Evolutionary conservation across 2,888 invertebrate genomes (phyloP).

Genomic region (Leptinotarsa haldemani): DNA sequence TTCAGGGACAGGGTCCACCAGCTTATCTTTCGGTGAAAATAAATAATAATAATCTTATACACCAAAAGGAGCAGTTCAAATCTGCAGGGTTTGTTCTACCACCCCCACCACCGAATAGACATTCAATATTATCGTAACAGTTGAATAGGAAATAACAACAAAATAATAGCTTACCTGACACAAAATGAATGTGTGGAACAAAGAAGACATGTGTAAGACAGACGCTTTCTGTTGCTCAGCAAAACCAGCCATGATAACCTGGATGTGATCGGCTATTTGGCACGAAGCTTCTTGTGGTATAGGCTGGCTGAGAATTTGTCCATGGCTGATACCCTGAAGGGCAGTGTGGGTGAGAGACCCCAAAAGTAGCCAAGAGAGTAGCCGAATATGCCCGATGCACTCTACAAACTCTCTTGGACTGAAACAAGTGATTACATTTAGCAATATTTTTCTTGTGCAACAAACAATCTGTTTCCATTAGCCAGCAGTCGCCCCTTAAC

Average conservation of each 20-base stretch:
- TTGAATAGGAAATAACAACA: background rate
- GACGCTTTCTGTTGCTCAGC: constrained; percentile 94
- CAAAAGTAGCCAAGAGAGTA: constrained; percentile 94
- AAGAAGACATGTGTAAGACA: constrained; percentile 93
- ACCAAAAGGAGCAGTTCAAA: no score
- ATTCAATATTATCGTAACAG: no score
- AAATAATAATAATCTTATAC: no score
- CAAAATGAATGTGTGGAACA: constrained; percentile 96
- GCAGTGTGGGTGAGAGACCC: constrained; percentile 93
- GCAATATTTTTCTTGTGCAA: background rate
- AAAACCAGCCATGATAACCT: constrained; percentile 96
- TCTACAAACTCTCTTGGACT: constrained; percentile 95
- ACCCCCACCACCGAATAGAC: no score
- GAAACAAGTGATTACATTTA: constrained; percentile 42
- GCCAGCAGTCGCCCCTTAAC: no score
- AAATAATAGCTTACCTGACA: constrained; percentile 79
- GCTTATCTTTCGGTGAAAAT: no score
- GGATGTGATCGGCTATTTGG: constrained; percentile 97
- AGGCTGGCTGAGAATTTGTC: constrained; percentile 76
- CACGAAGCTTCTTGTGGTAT: constrained; percentile 96
- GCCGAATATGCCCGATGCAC: constrained; percentile 92
- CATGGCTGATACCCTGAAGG: constrained; percentile 69
- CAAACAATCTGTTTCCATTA: background rate
- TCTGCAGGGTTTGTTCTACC: no score
- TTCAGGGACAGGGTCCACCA: no score